phyloP scores from a whole-genome alignment of 2,797 vertebrate species.

The Carduelis carduelis region DNA sequence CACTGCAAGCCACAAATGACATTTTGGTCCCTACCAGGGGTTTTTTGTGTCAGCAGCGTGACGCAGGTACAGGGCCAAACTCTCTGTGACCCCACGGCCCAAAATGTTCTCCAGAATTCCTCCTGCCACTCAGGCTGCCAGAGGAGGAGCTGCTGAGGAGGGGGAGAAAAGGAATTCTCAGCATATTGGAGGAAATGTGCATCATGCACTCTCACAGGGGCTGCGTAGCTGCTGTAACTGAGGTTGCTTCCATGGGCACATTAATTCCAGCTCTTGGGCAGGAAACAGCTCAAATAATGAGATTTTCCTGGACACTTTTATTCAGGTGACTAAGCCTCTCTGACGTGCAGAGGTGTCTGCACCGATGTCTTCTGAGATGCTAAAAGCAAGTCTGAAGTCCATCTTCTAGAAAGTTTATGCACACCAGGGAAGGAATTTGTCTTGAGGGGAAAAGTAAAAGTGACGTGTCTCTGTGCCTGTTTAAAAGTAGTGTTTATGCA shows the following conservation, averaged over 20 bases:
- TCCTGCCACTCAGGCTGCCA: neutral
- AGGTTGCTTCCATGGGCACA: neutral
- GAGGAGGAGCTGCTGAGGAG: neutral
- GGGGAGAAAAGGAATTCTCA: neutral
- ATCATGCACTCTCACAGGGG: rapidly evolving
- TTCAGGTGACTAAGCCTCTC: neutral
- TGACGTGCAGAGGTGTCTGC: neutral
- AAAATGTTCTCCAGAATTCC: neutral
- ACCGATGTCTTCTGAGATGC: neutral
- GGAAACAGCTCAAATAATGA: neutral
- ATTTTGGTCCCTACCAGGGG: neutral
- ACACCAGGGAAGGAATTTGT: neutral
- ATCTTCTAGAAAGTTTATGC: neutral
- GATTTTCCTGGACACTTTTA: neutral
- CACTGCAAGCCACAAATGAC: neutral
- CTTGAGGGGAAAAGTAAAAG: neutral
- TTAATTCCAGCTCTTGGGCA: neutral
- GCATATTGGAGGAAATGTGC: neutral
- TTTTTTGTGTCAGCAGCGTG: neutral
- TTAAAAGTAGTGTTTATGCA: constrained; percentile 12
- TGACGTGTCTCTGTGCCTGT: neutral
- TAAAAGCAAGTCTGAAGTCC: neutral
- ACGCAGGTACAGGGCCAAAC: neutral
- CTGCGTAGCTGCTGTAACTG: neutral
- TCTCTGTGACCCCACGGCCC: neutral